Evolutionary conservation across 2,797 vertebrate genomes (phyloP), one percentile per base, ranked within the genome.

Genomic region (Chelidonichthys spinosus): DNA sequence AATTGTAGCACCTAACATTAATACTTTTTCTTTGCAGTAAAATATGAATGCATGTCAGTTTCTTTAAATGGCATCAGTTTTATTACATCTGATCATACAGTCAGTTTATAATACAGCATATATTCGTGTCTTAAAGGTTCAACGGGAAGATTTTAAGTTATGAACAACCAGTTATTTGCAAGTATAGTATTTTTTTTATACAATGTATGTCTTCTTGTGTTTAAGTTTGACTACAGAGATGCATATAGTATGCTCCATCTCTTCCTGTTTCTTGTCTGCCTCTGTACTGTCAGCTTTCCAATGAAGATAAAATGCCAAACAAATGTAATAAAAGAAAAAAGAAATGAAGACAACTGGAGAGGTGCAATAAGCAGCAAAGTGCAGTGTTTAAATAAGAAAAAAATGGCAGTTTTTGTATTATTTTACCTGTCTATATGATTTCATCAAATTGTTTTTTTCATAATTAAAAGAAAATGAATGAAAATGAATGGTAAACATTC

Each of bases 21-120:
- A 43, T 72, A 25, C 25, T 66, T 74, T 37, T 32, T 69, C 56
- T 49, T 10, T n/a, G 7, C 6, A 73, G 35, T 62, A 71, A 73
- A 80, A 53, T 10, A 63, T 53, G 0, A 58, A 71, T 63, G 37
- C n/a, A 72, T 37, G 18, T 40, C 2, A 7, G 1, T 15, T 5
- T 59, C 49, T 66, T 46, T 36, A 35, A 49, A 60, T 39, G 1
- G 2, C 1, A 7, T 64, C 10, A 7, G 18, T 72, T 71, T 40
- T 37, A 11, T 58, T 13, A 18, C 14, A 52, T 33, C 1, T 52
- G 43, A 37, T 15, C 1, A 69, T 14, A 50, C 4, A 69, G 11
- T 14, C 8, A 0, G 25, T 52, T 33, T 53, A 6, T 32, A 53
- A 18, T 18, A 11, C 7, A 53, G 50, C 2, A 61, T 32, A 52